Conservation (phyloP, 2,797 vertebrate species). For the Brachyrhaphis roseni region DNA sequence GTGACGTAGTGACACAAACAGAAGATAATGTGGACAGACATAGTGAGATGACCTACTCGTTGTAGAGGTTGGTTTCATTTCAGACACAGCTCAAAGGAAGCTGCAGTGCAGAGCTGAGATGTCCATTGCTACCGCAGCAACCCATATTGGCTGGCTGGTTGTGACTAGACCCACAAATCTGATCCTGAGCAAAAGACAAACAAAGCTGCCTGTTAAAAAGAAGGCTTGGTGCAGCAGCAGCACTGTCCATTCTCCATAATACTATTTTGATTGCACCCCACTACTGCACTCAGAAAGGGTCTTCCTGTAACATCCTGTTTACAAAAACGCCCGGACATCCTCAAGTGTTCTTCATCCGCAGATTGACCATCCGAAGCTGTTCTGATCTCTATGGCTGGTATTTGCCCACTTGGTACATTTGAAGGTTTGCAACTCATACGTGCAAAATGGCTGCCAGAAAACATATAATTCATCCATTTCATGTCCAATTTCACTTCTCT, state of each 20-base stretch:
- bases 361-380: neutral
- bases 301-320: neutral
- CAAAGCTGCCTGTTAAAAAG: neutral
- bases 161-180: neutral
- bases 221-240: neutral
- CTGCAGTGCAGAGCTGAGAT: neutral
- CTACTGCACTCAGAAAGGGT: neutral
- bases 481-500: slow-evolving; percentile 34
- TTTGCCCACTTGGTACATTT: neutral
- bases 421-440: neutral
- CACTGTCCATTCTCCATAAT: neutral
- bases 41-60: neutral
- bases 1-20: neutral
- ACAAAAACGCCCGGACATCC: neutral
- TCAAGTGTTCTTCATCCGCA: neutral
- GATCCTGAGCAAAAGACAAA: neutral
- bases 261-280: neutral
- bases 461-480: slow-evolving; percentile 7
- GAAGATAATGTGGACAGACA: neutral
- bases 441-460: neutral
- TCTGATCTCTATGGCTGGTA: neutral
- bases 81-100: neutral
- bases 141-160: neutral
- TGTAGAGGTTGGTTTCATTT: neutral
- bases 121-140: neutral